Evolutionary conservation across 1,140 invertebrate species (phyloP), one percentile per base, ranked within the genome.

Genomic region (Ericerus pela): DNA sequence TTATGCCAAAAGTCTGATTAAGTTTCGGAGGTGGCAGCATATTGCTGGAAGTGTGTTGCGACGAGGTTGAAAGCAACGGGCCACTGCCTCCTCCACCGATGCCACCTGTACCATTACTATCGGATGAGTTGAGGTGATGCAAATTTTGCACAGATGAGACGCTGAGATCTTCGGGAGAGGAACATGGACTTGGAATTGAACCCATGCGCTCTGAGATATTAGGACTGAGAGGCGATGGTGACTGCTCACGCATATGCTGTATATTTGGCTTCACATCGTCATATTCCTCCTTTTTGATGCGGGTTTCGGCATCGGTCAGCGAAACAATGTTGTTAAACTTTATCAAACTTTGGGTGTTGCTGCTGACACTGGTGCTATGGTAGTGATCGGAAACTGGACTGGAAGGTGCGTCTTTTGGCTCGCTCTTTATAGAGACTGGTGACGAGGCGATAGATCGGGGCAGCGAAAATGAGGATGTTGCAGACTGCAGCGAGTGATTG

Each of bases 1-100:
- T 62, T 10, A 65, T 60, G 33, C 58, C 56, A 43, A 51, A 58
- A 1, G 56, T 33, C 14, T 57, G 29, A 51, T 81, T 73, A 16
- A 79, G 61, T 71, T 87, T 85, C n/a, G n/a, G n/a, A 27, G 79
- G 78, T 54, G 83, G 83, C 59, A 86, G 66, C 81, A 85, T 85
- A 16, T 62, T 68, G 22, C 62, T 59, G 29, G 61, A 65, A 24
- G 69, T 60, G 52, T 72, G 70, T 24, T 72, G 70, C 14, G 67
- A 62, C 30, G 68, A 67, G 51, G 70, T 68, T 18, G 70, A 61
- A n/a, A 16, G 43, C 6, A 58, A 18, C n/a, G n/a, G n/a, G n/a
- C n/a, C n/a, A n/a, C n/a, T n/a, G n/a, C n/a, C n/a, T n/a, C n/a
- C n/a, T n/a, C n/a, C n/a, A n/a, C n/a, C n/a, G n/a, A n/a, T n/a